Evolutionary conservation across 2,888 invertebrate species (phyloP).

Genomic region (Gastrophysa polygoni): DNA sequence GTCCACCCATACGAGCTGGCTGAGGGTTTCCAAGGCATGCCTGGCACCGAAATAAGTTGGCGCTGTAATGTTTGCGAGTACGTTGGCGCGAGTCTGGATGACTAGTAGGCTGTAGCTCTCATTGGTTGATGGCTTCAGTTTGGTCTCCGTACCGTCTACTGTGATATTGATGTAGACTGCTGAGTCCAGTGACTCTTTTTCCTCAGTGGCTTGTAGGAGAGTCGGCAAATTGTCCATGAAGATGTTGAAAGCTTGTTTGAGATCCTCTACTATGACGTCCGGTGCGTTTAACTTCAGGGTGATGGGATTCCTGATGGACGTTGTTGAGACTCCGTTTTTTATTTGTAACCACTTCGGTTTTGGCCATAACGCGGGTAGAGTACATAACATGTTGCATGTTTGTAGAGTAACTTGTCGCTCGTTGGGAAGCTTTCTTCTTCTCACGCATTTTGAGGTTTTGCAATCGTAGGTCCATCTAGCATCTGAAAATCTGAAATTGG

Average conservation of each 20-base stretch:
- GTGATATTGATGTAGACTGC: constrained; percentile 42
- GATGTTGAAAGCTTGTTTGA: constrained; percentile 60
- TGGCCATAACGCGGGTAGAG: constrained; percentile 74
- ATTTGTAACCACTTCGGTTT: constrained; percentile 70
- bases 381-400: constrained; percentile 77
- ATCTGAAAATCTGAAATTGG: constrained; percentile 22
- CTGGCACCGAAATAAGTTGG: constrained; percentile 75
- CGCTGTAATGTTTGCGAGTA: constrained; percentile 63
- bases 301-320: constrained; percentile 63
- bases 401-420: constrained; percentile 62
- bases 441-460: constrained; percentile 67
- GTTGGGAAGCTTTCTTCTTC: constrained; percentile 54
- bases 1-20: constrained; percentile 78
- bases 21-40: constrained; percentile 75
- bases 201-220: neutral
- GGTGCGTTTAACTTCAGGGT: constrained; percentile 55
- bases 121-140: constrained; percentile 68
- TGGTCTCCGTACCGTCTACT: constrained; percentile 55
- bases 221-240: constrained; percentile 50
- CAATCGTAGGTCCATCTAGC: constrained; percentile 72
- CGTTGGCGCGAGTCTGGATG: constrained; percentile 58
- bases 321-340: constrained; percentile 65
- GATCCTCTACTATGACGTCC: constrained; percentile 55
- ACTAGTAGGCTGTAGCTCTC: constrained; percentile 65
- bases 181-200: constrained; percentile 13